Conservation (phyloP, 2,797 vertebrate genomes). For the Melanotaenia pygmaea region DNA sequence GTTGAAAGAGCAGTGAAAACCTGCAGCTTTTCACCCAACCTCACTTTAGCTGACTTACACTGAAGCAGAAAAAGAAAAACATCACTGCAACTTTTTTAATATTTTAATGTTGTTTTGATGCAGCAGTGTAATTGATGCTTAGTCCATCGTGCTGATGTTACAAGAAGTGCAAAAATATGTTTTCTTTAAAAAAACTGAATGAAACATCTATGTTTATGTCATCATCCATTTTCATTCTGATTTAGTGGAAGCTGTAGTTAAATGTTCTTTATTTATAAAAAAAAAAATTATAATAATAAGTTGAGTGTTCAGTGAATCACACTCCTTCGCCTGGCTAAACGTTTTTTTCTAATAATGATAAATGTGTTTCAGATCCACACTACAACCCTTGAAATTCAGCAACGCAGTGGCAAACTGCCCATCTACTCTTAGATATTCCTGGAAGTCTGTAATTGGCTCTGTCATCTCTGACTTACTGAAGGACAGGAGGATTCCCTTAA, state of each 20-base stretch:
- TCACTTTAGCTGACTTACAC: background rate
- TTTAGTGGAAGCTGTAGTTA: background rate
- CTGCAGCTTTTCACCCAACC: slow-evolving; percentile 5
- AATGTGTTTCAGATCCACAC: slow-evolving; percentile 2
- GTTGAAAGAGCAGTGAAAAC: background rate
- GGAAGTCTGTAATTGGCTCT: slow-evolving; percentile 57
- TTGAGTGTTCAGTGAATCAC: too few species aligned
- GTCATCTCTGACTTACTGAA: slow-evolving; percentile 50
- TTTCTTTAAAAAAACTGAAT: background rate
- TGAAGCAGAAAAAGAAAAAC: slow-evolving; percentile 6
- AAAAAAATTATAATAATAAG: background rate
- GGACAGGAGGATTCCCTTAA: slow-evolving; percentile 37
- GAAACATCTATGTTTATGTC: background rate
- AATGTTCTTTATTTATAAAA: background rate
- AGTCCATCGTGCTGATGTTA: background rate
- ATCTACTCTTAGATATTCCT: slow-evolving; percentile 30
- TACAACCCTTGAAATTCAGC: slow-evolving; percentile 1
- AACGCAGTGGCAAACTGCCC: slow-evolving; percentile 14
- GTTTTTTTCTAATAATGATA: too few species aligned
- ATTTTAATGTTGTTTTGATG: background rate
- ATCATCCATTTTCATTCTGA: background rate
- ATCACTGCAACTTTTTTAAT: background rate
- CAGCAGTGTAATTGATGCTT: background rate
- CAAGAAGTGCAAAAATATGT: background rate
- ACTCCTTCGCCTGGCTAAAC: too few species aligned